These are phyloP conservation scores for Polypterus senegalus DNA, from an alignment of 2,113 vertebrate species.

Conservation along the genomic window DNA sequence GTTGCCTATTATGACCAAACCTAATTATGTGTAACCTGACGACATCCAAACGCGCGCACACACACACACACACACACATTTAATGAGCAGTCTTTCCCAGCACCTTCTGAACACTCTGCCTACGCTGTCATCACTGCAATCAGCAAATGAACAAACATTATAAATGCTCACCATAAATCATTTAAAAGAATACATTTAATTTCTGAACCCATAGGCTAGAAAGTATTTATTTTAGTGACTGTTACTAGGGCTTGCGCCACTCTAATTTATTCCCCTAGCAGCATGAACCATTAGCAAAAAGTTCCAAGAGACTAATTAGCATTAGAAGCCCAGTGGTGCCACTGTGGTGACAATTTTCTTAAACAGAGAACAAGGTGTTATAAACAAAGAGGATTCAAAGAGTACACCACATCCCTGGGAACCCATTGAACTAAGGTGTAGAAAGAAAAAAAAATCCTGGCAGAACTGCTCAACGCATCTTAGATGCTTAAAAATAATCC, in stretches of 20 bases:
- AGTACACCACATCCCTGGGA: slow-evolving; percentile 48
- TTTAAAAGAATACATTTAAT: slow-evolving; percentile 43
- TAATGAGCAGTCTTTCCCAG: neutral
- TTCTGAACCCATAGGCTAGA: slow-evolving; percentile 39
- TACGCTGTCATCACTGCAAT: slow-evolving; percentile 13
- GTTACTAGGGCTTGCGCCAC: slow-evolving; percentile 41
- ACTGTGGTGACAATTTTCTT: slow-evolving; percentile 57
- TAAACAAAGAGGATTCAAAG: slow-evolving; percentile 75
- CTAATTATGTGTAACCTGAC: neutral
- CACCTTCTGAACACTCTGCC: too few relatives aligned
- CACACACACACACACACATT: neutral
- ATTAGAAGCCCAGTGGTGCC: slow-evolving; percentile 52
- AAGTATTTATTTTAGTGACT: slow-evolving; percentile 33
- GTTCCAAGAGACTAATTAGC: slow-evolving; percentile 74
- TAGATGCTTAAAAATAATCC: slow-evolving; percentile 44
- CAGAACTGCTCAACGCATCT: slow-evolving; percentile 40
- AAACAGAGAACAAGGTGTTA: slow-evolving; percentile 60
- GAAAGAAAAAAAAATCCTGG: slow-evolving; percentile 59
- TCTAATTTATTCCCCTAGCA: slow-evolving; percentile 56
- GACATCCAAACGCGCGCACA: neutral
- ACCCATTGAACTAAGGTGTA: slow-evolving; percentile 28
- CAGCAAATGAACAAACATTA: slow-evolving; percentile 34
- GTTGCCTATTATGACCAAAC: neutral
- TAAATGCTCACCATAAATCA: slow-evolving; percentile 38
- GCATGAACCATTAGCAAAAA: slow-evolving; percentile 60